Evolutionary conservation across 2,113 vertebrate genomes (phyloP), one percentile per base, ranked within the genome.

Genomic region (Anguilla japonica): DNA sequence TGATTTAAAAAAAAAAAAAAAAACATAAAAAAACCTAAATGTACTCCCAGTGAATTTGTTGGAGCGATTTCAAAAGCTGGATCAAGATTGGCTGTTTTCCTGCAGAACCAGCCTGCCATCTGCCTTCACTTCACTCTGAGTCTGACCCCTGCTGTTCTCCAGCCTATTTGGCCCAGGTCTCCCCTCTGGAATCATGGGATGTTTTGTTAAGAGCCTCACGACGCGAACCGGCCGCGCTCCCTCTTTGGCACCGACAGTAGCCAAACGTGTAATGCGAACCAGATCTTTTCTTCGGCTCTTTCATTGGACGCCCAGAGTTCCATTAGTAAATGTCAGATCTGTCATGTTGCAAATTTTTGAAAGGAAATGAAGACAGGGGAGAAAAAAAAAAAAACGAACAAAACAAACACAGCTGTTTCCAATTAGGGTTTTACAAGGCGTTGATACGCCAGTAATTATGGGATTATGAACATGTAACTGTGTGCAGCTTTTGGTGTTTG

Each of bases 361-460:
- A 87, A 90, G 89, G 87, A 78, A 88, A 91, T 60, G 60, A 92
- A 92, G 88, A 89, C 34, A 34, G 41, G 41, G 63, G 60, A 67
- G 2, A 9, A 34, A 34, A 8, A 8, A 46, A 22, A 26, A 85
- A 91, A 93, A 94, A 95, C 92, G 94, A 93, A 93, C 88, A 92
- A 92, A 53, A 53, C 50, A 53, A 53, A 53, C 43, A 92, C 94
- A 95, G 92, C 93, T 95, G 93, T 87, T 95, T 93, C 92, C 92
- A 95, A 94, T 95, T 93, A 94, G 91, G 91, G 92, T 93, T 95
- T 93, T 94, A 93, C 94, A 92, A 92, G 92, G 94, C 91, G 60
- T 92, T 95, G 93, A 95, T 94, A 91, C 93, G 88, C 90, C 90
- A 91, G 92, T 95, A 95, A 95, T 96, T 94, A 94, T 91, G 91